Conservation (phyloP, 2,797 vertebrate genomes). For the Rhinogobio ventralis region DNA sequence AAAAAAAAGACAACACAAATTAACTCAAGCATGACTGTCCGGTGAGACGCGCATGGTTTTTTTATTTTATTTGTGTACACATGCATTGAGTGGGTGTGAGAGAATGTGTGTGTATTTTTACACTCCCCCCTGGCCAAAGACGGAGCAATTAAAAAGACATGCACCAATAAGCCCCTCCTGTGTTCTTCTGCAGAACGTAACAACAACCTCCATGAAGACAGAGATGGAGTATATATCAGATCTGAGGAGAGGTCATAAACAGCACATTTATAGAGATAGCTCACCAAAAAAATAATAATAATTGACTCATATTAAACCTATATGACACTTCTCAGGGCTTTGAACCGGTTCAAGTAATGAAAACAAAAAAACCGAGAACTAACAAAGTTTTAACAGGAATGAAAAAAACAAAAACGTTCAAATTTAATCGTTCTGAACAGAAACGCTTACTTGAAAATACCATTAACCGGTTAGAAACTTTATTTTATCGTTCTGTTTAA, state of each 20-base stretch:
- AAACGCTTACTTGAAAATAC: no score
- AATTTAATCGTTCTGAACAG: no score
- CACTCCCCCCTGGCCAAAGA: conserved; percentile 41
- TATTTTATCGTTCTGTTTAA: no score
- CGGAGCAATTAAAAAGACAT: conserved; percentile 88
- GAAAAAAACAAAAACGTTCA: no score
- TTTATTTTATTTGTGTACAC: background rate
- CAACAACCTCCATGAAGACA: conserved; percentile 13
- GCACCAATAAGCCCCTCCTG: conserved; percentile 74
- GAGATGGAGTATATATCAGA: conserved; percentile 5
- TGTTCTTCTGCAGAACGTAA: conserved; percentile 65
- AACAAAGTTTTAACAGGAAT: no score
- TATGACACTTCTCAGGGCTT: background rate
- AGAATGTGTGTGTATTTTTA: conserved; percentile 54
- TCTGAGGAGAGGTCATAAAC: conserved; percentile 3
- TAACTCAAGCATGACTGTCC: conserved; percentile 71
- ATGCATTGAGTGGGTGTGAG: conserved; percentile 60
- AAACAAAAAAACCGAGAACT: no score
- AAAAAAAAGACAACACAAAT: conserved; percentile 69
- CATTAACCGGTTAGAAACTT: no score
- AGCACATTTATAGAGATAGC: background rate
- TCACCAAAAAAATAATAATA: background rate
- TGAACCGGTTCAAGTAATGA: no score
- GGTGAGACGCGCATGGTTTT: conserved; percentile 65
- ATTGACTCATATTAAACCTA: no score